A percentile compares a stretch with the other conserved stretches of the same genome.
phyloP scores from a whole-genome alignment of 2,888 invertebrate genomes.

The Calameuta filiformis region DNA sequence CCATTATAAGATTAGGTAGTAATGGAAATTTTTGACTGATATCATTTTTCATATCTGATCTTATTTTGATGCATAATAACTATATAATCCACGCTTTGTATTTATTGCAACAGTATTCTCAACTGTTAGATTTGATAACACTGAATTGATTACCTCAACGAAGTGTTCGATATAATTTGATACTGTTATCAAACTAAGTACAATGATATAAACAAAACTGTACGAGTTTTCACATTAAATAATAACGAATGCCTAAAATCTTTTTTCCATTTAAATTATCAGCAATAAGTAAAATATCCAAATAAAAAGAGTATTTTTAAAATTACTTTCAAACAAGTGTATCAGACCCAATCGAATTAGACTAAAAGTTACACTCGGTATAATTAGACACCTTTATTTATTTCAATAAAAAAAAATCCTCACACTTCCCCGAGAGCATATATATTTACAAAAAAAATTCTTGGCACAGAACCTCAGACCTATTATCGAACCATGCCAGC shows the following conservation, averaged over 20 bases:
- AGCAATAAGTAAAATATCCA: neutral
- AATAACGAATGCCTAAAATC: neutral
- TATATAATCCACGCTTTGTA: neutral
- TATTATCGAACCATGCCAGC: neutral
- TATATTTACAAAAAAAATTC: neutral
- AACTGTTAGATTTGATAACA: neutral
- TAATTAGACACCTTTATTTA: neutral
- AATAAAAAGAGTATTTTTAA: neutral
- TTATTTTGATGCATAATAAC: neutral
- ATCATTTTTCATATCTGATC: neutral
- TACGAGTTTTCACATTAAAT: neutral
- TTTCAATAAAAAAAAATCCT: neutral
- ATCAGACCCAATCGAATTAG: neutral
- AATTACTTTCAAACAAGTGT: neutral
- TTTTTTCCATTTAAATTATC: neutral
- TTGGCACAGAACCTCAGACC: neutral
- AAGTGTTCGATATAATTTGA: neutral
- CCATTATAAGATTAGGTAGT: neutral
- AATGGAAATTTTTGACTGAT: neutral
- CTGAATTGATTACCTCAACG: neutral
- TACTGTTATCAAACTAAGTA: neutral
- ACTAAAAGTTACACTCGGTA: neutral
- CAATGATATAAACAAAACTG: neutral
- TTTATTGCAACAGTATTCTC: neutral
- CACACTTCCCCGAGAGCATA: neutral